Evolutionary conservation across 1,140 invertebrate genomes (phyloP).

Genomic region (Sitobion miscanthi): DNA sequence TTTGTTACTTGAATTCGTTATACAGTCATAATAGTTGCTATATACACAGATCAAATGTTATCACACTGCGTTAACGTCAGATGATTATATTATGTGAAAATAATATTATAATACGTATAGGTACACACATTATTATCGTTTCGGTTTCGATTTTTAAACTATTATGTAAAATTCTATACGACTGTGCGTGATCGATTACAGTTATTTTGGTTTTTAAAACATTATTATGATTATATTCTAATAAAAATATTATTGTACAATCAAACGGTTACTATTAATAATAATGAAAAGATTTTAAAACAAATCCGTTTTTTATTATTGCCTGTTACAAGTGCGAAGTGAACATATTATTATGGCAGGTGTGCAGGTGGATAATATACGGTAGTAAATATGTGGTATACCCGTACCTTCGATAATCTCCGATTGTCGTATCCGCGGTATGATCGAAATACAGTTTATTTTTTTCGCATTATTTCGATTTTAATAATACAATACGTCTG

Average conservation of each 20-base stretch:
- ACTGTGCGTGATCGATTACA: not conserved
- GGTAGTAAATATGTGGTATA: not conserved
- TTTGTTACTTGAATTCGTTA: not conserved
- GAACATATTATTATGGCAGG: no score
- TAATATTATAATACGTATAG: not conserved
- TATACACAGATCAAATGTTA: not conserved
- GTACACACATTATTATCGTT: not conserved
- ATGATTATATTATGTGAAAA: not conserved
- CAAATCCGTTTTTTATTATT: not conserved
- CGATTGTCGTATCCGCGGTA: not conserved
- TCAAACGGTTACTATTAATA: not conserved
- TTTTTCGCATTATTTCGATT: not conserved
- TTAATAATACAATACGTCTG: not conserved
- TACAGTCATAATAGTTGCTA: not conserved
- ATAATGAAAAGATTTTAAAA: not conserved
- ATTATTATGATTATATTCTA: not conserved
- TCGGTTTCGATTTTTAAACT: not conserved
- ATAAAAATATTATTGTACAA: not conserved
- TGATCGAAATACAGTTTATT: not conserved
- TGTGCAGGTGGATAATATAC: no score
- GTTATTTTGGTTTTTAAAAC: not conserved
- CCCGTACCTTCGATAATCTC: not conserved
- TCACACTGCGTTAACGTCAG: not conserved
- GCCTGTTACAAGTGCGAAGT: no score
- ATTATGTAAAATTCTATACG: not conserved